Percentiles rank a stretch among this genome's conserved stretches.
Evolutionary conservation across 2,797 vertebrate genomes (phyloP).

Genomic region (Syngnathus rostellatus): DNA sequence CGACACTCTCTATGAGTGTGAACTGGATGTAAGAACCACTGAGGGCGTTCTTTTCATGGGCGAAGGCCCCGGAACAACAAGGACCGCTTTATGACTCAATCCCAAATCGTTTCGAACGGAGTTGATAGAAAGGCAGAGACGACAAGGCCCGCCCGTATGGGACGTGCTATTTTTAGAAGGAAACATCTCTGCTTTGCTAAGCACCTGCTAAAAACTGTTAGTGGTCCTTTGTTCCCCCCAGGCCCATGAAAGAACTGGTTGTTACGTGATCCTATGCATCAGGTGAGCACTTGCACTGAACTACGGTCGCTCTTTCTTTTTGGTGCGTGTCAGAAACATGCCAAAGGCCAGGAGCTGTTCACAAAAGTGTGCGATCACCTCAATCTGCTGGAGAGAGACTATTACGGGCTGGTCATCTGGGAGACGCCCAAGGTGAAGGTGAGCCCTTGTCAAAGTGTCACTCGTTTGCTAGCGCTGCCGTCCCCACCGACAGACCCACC

Average conservation of each 20-base stretch:
- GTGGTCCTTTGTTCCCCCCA: neutral
- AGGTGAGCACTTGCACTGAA: neutral
- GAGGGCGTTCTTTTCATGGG: too few species aligned
- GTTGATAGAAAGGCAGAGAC: neutral
- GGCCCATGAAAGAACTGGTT: neutral
- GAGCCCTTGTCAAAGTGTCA: conserved; percentile 20
- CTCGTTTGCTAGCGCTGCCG: neutral
- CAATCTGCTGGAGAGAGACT: conserved; percentile 94
- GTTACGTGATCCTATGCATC: neutral
- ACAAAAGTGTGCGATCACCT: conserved; percentile 91
- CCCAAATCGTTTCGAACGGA: neutral
- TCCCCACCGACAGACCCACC: neutral
- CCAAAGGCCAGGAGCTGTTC: conserved; percentile 90
- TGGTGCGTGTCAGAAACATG: conserved; percentile 79
- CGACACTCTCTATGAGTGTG: conserved; percentile 82
- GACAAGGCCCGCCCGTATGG: neutral
- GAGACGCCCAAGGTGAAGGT: conserved; percentile 80
- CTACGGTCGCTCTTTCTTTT: neutral
- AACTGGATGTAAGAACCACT: conserved; percentile 79
- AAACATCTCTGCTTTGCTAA: neutral
- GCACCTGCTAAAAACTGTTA: neutral
- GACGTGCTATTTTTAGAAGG: neutral
- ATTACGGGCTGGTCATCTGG: conserved; percentile 87
- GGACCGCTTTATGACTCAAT: neutral
- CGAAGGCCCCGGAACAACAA: neutral